Base-by-base conservation (phyloP, 2,113 vertebrate species). In the Misgurnus anguillicaudatus region DNA sequence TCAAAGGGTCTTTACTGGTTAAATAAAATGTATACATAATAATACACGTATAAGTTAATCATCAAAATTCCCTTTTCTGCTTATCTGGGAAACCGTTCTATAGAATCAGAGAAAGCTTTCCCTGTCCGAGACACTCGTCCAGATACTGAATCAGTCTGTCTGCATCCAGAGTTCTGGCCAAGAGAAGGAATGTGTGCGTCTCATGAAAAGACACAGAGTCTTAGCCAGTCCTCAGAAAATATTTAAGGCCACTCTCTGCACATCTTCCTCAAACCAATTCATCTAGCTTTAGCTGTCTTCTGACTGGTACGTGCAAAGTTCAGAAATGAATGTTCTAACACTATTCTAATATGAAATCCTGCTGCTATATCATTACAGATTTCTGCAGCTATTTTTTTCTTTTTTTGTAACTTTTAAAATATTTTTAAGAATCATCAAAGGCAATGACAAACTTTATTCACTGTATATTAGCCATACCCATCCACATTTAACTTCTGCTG, bases 281-380 rank as follows among this genome's bases (percentile, higher is more conserved):
- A 65, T 85, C 80, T 77, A 72, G 76, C 79, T 81, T 55, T 67
- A 80, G 71, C 64, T 77, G 62, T 77, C 68, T 55, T 58, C 64
- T 70, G 47, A 67, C 64, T n/a, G 55, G 65, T 75, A 64, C 21
- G 63, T 73, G 42, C 62, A 42, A 36, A 64, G 24, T 36, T 16
- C n/a, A 78, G 55, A 63, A 38, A 81, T 39, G 13, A 80, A 64
- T 68, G 47, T 51, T 31, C 73, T 72, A 68, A 77, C 31, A 10
- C 11, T 51, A 39, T 19, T 53, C 58, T 75, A 62, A 68, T 42
- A 57, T 65, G 9, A 73, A 42, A 42, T 24, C 53, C 62, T 73
- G 21, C 63, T 48, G 42, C 8, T 51, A n/a, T n/a, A 41, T 72
- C 31, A 19, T 74, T 48, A n/a, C 61, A 73, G 38, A 77, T 42